A percentile compares a stretch with the other conserved stretches of the same genome.
Conservation (phyloP, 2,888 invertebrate species). For the Phaonia tiefii region DNA sequence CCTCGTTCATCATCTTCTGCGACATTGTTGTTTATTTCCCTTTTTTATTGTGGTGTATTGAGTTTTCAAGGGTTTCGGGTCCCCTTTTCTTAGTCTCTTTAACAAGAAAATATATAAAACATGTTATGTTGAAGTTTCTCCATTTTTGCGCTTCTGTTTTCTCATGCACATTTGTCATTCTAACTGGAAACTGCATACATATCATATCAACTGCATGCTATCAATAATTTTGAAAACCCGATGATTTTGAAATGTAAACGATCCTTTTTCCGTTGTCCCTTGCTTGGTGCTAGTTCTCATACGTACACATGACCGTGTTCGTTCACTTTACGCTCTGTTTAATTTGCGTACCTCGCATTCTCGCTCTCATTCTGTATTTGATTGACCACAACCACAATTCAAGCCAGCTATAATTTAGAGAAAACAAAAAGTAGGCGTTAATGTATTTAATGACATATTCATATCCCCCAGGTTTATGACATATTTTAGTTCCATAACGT, state of each 20-base stretch:
- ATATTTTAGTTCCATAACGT: neutral
- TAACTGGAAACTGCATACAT: neutral
- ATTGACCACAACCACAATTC: conserved; percentile 38
- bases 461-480: neutral
- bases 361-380: neutral
- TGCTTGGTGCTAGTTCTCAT: conserved; percentile 3
- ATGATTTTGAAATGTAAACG: conserved; percentile 15
- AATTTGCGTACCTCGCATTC: neutral
- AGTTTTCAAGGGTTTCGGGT: too few relatives aligned
- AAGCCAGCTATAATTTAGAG: neutral
- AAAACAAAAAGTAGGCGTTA: conserved; percentile 41
- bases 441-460: conserved; percentile 28
- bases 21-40: neutral
- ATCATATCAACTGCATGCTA: neutral
- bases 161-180: neutral
- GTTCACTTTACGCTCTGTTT: conserved; percentile 2
- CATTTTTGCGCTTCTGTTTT: neutral
- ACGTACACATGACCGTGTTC: neutral
- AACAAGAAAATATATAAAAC: conserved; percentile 1
- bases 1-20: neutral
- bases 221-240: neutral
- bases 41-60: neutral
- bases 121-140: conserved; percentile 14
- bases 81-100: neutral
- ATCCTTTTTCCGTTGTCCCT: conserved; percentile 15